Conservation (phyloP, 2,113 vertebrate genomes). For the Willisornis vidua region DNA sequence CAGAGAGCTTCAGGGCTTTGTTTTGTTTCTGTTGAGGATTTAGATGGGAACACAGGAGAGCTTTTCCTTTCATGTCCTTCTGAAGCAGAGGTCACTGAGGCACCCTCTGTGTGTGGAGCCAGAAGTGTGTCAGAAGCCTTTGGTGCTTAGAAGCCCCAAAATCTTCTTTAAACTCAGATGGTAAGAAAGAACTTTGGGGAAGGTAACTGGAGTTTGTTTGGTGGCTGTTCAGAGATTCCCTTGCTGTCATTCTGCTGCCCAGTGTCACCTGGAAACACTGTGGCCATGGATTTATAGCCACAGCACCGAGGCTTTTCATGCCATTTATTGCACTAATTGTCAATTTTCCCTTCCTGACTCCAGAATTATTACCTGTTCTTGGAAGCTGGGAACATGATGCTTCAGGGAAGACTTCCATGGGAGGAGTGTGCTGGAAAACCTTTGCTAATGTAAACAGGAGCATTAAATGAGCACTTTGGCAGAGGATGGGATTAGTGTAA, state of each 20-base stretch:
- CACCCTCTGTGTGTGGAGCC: background rate
- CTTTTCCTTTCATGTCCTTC: background rate
- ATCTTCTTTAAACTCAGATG: background rate
- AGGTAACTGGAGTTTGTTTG: background rate
- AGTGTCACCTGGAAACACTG: background rate
- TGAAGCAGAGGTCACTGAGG: background rate
- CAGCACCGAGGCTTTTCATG: background rate
- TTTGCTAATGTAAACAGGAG: background rate
- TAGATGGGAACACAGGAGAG: background rate
- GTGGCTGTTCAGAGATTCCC: background rate
- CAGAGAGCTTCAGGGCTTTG: background rate
- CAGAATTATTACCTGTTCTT: background rate
- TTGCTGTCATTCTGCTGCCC: accelerated
- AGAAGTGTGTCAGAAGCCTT: background rate
- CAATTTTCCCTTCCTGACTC: background rate
- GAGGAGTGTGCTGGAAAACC: background rate
- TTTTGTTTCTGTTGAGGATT: background rate
- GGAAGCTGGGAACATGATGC: background rate
- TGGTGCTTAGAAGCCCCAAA: background rate
- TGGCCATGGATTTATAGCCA: background rate
- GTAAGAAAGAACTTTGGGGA: background rate
- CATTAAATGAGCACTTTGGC: background rate
- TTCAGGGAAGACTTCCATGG: background rate
- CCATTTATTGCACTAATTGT: background rate
- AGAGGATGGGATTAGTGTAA: constrained; percentile 5